These are phyloP conservation scores for Ceyx margarethae DNA, from an alignment of 2,113 vertebrate species.

Conservation along the genomic window DNA sequence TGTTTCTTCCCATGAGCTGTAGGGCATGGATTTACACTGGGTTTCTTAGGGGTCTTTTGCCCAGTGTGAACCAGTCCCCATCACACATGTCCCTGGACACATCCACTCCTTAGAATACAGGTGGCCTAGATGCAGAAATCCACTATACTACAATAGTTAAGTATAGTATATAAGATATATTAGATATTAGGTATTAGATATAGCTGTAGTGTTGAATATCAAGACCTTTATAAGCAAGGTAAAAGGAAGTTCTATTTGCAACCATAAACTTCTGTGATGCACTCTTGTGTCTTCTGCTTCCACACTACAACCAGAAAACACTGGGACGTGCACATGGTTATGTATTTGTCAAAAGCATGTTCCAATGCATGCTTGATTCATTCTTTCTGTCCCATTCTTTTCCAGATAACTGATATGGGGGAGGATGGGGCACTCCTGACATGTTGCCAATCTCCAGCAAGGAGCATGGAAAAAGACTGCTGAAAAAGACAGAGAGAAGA, in stretches of 20 bases:
- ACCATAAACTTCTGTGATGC: neutral
- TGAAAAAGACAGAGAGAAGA: neutral
- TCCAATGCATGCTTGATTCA: neutral
- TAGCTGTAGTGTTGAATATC: too few species aligned
- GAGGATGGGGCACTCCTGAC: neutral
- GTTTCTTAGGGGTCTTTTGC: neutral
- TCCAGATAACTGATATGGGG: neutral
- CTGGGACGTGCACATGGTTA: neutral
- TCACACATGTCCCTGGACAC: neutral
- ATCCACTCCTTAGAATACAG: neutral
- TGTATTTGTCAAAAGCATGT: neutral
- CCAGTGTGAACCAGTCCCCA: neutral
- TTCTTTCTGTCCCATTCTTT: neutral
- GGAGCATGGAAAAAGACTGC: neutral
- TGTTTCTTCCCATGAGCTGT: neutral
- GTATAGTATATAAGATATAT: too few species aligned
- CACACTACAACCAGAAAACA: neutral
- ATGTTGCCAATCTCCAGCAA: neutral
- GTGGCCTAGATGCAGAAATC: neutral
- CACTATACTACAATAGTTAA: neutral
- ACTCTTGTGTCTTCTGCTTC: neutral
- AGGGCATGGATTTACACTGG: neutral
- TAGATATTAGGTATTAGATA: too few species aligned
- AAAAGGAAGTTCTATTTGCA: neutral
- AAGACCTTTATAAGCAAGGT: neutral